These are phyloP conservation scores for Eidolon dupreanum DNA, from an alignment of 2,797 vertebrate genomes.

Conservation along the genomic window DNA sequence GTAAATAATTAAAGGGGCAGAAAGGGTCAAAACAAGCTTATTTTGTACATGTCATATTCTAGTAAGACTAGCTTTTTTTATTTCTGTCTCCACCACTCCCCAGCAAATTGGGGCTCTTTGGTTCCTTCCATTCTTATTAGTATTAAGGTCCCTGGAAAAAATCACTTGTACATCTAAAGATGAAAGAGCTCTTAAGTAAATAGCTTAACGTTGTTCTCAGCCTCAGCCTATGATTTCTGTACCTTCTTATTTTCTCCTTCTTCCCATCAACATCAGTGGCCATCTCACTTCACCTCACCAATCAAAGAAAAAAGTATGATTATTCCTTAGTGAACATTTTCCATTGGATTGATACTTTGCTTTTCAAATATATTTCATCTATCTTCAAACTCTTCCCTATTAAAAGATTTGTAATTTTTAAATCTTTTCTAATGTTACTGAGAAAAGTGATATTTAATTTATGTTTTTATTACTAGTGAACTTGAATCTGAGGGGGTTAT, in stretches of 20 bases:
- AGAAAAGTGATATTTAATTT: slow-evolving; percentile 1
- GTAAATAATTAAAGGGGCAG: neutral
- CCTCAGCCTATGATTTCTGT: neutral
- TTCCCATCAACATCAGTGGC: neutral
- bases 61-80: neutral
- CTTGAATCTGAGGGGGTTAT: neutral
- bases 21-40: neutral
- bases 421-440: neutral
- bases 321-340: neutral
- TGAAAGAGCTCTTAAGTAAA: neutral
- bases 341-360: neutral
- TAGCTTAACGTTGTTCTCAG: neutral
- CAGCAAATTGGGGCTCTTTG: neutral
- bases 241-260: neutral
- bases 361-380: neutral
- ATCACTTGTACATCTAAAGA: neutral
- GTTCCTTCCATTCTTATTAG: neutral
- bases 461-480: neutral
- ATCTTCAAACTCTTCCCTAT: neutral
- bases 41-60: neutral
- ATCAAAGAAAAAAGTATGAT: neutral
- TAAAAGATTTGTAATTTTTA: slow-evolving; percentile 13
- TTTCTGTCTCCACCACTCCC: neutral
- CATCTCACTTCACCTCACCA: neutral
- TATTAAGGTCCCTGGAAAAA: neutral